A percentile compares a stretch with the other conserved stretches of the same genome.
phyloP scores from a whole-genome alignment of 1,140 invertebrate genomes.

The Aradophagus sp. region DNA sequence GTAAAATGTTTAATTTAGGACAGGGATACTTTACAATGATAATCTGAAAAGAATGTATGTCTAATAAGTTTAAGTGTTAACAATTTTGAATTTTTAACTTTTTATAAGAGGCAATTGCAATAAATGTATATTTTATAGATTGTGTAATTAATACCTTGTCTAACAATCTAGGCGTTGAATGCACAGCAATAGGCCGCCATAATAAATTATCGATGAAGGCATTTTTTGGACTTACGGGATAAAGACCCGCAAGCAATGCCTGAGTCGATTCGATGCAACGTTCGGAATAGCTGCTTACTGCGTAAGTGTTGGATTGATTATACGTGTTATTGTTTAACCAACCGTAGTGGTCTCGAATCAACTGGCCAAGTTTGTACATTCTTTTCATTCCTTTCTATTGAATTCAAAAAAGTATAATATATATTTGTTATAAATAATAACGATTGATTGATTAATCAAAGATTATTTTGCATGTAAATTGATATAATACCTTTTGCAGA shows the following conservation, averaged over 20 bases:
- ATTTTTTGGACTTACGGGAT: constrained; percentile 81
- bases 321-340: constrained; percentile 78
- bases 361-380: constrained; percentile 85
- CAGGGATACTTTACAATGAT: constrained; percentile 27
- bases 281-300: constrained; percentile 87
- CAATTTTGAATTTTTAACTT: constrained; percentile 7
- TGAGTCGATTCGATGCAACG: constrained; percentile 91
- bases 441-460: too few species aligned
- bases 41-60: constrained; percentile 4
- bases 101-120: not conserved
- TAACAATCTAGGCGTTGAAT: constrained; percentile 79
- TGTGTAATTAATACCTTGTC: constrained; percentile 78
- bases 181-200: constrained; percentile 93
- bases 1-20: constrained; percentile 5
- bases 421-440: too few species aligned
- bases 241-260: constrained; percentile 87
- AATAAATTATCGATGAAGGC: constrained; percentile 82
- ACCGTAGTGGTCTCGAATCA: constrained; percentile 81
- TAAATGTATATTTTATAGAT: not conserved
- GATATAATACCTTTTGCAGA: constrained; percentile 79
- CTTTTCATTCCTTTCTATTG: constrained; percentile 84
- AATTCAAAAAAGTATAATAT: not conserved
- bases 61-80: not conserved
- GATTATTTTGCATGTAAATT: too few species aligned
- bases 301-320: constrained; percentile 80